Base-by-base conservation (phyloP, 2,888 invertebrate genomes). In the Dusona sp. region DNA sequence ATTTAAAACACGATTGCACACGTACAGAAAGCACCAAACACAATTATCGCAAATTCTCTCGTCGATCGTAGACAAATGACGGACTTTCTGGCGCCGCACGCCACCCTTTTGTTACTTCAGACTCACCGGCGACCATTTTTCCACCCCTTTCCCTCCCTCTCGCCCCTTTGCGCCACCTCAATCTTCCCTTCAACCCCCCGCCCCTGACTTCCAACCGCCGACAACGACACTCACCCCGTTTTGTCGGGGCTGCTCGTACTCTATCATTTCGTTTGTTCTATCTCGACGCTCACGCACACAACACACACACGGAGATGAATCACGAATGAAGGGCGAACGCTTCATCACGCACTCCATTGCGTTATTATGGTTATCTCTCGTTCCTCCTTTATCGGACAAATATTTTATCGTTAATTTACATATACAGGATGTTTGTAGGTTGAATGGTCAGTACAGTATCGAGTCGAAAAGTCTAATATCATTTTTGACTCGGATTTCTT, bases 81-180 rank as follows among this genome's bases (percentile, higher is more conserved):
- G 85, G 92, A 91, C 92, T 90, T 86, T 38, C 77, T 88, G 92
- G 92, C 92, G 92, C 92, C 92, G 91, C 92, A 92, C 92, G 92
- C 91, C 90, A 92, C 85, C 87, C 82, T 79, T 73, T 74, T 48
- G 22, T 33, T 57, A 79, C 80, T 83, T 84, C 90, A 91, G 92
- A 92, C 92, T 90, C 82, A 68, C 29, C 79, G 92, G 91, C 92
- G 91, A 90, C 90, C 88, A 82, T 89, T 88, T 86, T 82, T 87
- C 79, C 79, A 72, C 78, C 78, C 84, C 64, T 72, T 33, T 38
- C 57, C 29, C 74, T 48, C 80, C 48, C 33, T n/a, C 51, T 29
- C 75, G 9, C 57, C 36, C 36, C 22, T 57, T 38, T 72, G 16
- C 61, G 7, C 29, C 48, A 57, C 72, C 81, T 68, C 67, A 57